These are phyloP conservation scores for Micronycteris hirsuta DNA, from an alignment of 2,113 vertebrate species.

Conservation along the genomic window DNA sequence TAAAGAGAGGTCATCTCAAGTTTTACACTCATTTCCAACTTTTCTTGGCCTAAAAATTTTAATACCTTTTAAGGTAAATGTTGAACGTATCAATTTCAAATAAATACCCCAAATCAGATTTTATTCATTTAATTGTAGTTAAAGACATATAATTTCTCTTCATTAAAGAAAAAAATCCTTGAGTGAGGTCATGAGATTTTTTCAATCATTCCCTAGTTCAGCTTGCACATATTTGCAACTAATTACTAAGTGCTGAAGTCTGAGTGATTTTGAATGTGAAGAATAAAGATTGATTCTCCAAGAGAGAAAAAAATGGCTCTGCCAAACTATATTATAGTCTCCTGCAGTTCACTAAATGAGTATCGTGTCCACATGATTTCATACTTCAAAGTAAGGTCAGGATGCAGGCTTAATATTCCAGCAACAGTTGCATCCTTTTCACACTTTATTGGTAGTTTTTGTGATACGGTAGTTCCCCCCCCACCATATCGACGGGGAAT, in stretches of 20 bases:
- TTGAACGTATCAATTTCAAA: neutral
- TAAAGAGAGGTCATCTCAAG: neutral
- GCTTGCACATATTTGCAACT: neutral
- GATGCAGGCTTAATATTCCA: neutral
- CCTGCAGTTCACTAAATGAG: neutral
- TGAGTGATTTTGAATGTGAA: neutral
- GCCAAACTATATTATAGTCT: accelerated
- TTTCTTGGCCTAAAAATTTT: neutral
- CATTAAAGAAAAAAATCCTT: neutral
- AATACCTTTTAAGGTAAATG: neutral
- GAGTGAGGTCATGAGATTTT: neutral
- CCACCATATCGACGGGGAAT: no score
- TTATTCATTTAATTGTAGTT: neutral
- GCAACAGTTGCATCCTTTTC: neutral
- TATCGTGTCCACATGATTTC: accelerated
- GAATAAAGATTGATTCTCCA: neutral
- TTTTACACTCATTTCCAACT: neutral
- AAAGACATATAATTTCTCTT: neutral
- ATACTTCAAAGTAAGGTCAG: neutral
- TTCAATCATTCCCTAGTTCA: neutral
- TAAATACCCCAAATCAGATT: neutral
- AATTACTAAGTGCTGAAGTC: neutral
- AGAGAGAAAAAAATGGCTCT: neutral
- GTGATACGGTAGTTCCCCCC: neutral
- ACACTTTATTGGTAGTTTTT: neutral